Conservation (phyloP, 2,113 vertebrate genomes). For the Tragelaphus buxtoni region DNA sequence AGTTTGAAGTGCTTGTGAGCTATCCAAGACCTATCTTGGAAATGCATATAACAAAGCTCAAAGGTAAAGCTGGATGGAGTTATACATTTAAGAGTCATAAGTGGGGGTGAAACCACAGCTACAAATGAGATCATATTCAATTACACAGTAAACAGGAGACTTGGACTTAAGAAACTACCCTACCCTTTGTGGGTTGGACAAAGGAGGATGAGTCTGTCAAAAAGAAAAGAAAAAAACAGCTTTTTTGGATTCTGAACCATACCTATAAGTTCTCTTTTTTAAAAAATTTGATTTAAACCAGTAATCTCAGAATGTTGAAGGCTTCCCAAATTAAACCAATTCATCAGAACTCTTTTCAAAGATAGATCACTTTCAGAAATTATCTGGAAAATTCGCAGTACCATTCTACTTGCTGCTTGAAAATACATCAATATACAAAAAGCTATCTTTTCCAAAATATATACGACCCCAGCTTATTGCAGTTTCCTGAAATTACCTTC, state of each 20-base stretch:
- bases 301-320: neutral
- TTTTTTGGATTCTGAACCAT: neutral
- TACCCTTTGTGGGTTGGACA: neutral
- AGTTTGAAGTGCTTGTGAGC: neutral
- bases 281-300: neutral
- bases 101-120: neutral
- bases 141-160: neutral
- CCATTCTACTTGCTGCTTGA: neutral
- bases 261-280: neutral
- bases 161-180: neutral
- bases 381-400: neutral
- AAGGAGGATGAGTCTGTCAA: neutral
- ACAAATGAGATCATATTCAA: neutral
- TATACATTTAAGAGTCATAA: neutral
- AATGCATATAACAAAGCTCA: neutral
- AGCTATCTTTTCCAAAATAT: neutral
- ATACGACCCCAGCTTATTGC: neutral
- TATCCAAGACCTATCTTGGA: neutral
- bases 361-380: neutral
- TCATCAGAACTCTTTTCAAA: neutral
- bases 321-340: neutral
- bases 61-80: neutral
- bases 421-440: neutral
- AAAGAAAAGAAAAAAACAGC: neutral
- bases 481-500: neutral